Evolutionary conservation across 2,797 vertebrate genomes (phyloP).

Genomic region (Melanotaenia maccullochi): DNA sequence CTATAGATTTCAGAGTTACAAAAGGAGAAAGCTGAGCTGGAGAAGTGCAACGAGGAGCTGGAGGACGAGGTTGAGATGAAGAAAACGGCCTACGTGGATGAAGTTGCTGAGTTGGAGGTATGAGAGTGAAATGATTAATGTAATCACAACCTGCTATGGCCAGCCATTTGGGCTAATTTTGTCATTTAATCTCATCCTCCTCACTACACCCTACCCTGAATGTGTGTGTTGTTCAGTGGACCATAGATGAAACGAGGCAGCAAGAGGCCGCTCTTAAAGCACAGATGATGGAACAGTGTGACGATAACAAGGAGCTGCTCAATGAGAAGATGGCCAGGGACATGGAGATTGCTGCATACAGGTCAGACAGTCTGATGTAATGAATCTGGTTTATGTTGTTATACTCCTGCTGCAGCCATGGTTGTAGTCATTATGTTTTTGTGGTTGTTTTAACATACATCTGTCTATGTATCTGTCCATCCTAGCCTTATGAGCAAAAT

Average conservation of each 20-base stretch:
- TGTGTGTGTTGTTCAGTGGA: conserved; percentile 55
- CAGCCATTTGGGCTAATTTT: conserved; percentile 45
- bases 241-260: conserved; percentile 72
- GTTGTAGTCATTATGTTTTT: neutral
- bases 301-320: conserved; percentile 78
- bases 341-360: conserved; percentile 83
- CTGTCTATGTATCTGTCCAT: neutral
- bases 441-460: neutral
- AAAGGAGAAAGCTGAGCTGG: conserved; percentile 73
- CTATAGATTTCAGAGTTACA: conserved; percentile 73
- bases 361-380: conserved; percentile 57
- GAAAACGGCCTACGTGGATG: conserved; percentile 61
- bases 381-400: neutral
- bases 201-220: neutral
- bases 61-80: conserved; percentile 75
- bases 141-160: conserved; percentile 37
- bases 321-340: conserved; percentile 83
- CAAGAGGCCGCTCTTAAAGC: conserved; percentile 67
- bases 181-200: conserved; percentile 35
- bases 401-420: neutral
- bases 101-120: conserved; percentile 81
- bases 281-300: conserved; percentile 80
- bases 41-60: conserved; percentile 69
- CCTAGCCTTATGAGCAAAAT: neutral
- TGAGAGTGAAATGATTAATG: conserved; percentile 41